Evolutionary conservation across 2,888 invertebrate species (phyloP), one percentile per base, ranked within the genome.

Genomic region (Eilema depressum): DNA sequence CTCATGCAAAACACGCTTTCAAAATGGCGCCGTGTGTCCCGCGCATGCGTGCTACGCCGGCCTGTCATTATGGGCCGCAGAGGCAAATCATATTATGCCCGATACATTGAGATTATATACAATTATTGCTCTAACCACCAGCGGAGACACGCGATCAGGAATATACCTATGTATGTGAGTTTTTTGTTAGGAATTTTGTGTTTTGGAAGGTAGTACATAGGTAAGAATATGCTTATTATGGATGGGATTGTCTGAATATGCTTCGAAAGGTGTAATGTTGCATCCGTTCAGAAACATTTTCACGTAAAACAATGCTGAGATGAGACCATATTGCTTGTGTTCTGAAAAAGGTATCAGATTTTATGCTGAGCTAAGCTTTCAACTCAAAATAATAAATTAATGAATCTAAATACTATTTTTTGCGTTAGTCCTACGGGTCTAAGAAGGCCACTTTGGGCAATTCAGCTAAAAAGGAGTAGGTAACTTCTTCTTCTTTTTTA

Each of bases 61-160:
- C 89, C 94, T 94, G 93, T 94, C 92, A 94, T 94, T 94, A 94
- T 82, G 75, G 87, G 79, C 88, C 87, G 88, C 91, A 85, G 89
- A 88, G 93, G 91, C 94, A 93, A 92, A 93, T 93, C 92, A 92
- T 91, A 92, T 93, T 93, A 93, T 89, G 89, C 85, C 74, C 82
- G 80, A 83, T 90, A 93, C 90, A 90, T 91, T 89, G 84, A 89
- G 90, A 91, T 94, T 94, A 93, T 90, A 85, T 93, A 93, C 92
- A 93, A 94, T 94, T 94, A 94, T 89, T 83, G 84, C 83, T 86
- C 83, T 88, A 83, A 86, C 86, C 88, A 82, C 85, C 83, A 82
- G 81, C 80, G 76, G 83, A 83, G 77, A 86, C 94, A 93, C 92
- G 93, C 93, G 86, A 92, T 82, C 79, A 70, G 65, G 80, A 75